Conservation (phyloP, 1,140 invertebrate genomes). For the Hyphantria cunea region DNA sequence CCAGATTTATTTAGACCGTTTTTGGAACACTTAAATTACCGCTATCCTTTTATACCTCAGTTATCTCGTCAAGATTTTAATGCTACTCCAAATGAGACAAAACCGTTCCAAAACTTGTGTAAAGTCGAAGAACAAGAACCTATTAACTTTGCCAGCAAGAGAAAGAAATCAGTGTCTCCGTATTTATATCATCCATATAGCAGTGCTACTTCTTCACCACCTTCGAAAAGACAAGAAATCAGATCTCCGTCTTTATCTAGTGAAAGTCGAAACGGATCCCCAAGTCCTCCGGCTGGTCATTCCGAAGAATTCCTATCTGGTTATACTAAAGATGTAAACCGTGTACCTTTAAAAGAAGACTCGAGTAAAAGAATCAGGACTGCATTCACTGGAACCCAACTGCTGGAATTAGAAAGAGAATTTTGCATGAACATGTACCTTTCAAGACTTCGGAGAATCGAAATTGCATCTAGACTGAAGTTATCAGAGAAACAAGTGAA, state of each 20-base stretch:
- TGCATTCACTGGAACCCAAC: constrained; percentile 95
- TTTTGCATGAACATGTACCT: constrained; percentile 96
- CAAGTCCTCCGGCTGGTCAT: constrained; percentile 82
- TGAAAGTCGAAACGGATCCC: constrained; percentile 82
- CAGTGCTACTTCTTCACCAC: constrained; percentile 61
- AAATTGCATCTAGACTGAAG: constrained; percentile 93
- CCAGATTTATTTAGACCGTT: constrained; percentile 76
- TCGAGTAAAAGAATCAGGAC: constrained; percentile 93
- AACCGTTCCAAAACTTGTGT: constrained; percentile 48
- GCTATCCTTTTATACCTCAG: constrained; percentile 66
- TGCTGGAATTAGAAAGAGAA: constrained; percentile 95
- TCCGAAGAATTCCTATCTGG: constrained; percentile 78
- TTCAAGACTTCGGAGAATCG: constrained; percentile 93
- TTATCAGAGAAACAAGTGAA: constrained; percentile 97
- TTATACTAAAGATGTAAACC: constrained; percentile 67
- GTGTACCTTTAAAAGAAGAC: constrained; percentile 76
- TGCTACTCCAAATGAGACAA: constrained; percentile 48
- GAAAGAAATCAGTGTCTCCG: constrained; percentile 72
- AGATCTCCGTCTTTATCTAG: constrained; percentile 67
- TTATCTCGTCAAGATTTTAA: constrained; percentile 62
- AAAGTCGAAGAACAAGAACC: constrained; percentile 64
- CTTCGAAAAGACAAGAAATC: constrained; percentile 70
- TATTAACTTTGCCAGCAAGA: constrained; percentile 56
- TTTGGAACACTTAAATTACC: constrained; percentile 69
- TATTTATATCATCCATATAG: constrained; percentile 74